Conservation (phyloP, 2,113 vertebrate species). For the Scopus umbretta region DNA sequence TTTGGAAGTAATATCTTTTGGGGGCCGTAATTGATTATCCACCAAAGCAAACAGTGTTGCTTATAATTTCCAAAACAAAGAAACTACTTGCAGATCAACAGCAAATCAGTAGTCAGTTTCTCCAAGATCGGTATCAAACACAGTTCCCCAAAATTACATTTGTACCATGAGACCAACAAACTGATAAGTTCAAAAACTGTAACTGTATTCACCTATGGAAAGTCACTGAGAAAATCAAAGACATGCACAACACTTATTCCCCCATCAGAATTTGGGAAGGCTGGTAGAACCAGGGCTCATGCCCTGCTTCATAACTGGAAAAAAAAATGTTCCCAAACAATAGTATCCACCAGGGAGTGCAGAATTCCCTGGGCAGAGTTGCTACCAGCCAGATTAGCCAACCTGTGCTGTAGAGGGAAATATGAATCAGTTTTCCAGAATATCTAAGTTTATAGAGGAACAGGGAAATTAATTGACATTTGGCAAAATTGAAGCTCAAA, state of each 20-base stretch:
- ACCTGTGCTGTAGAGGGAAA: neutral
- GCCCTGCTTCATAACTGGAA: neutral
- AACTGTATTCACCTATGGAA: neutral
- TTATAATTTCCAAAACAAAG: neutral
- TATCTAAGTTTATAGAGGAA: neutral
- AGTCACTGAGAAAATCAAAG: neutral
- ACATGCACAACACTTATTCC: neutral
- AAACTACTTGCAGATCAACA: neutral
- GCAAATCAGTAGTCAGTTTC: neutral
- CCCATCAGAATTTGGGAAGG: neutral
- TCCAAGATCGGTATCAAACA: neutral
- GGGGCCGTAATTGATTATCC: neutral
- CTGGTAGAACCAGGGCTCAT: neutral
- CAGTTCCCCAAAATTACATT: neutral
- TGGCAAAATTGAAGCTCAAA: neutral
- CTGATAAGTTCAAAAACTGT: fast-evolving
- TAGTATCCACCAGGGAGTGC: neutral
- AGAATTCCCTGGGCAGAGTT: neutral
- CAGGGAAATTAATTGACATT: neutral
- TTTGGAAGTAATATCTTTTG: neutral
- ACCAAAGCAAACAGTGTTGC: neutral
- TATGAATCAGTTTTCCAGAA: neutral
- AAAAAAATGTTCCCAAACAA: neutral
- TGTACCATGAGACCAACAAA: neutral
- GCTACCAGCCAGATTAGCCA: neutral